These are phyloP conservation scores for Cantharis lateralis DNA, from an alignment of 2,888 invertebrate genomes.

Conservation along the genomic window DNA sequence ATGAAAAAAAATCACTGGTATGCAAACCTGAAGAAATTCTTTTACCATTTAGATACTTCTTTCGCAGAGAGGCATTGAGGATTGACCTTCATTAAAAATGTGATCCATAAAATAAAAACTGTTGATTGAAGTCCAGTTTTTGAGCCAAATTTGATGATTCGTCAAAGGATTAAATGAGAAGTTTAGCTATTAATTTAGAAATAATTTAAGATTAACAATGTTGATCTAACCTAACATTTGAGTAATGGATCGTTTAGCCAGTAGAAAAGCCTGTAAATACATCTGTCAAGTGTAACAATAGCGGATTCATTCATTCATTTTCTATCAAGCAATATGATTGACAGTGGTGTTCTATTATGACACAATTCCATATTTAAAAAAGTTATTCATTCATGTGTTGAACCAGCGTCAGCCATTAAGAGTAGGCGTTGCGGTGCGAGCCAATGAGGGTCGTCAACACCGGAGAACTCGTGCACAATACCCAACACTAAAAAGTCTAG, in stretches of 20 bases:
- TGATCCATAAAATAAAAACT: not conserved
- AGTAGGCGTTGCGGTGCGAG: constrained; percentile 43
- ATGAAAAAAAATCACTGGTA: not conserved
- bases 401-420: constrained; percentile 44
- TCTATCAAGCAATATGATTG: constrained; percentile 22
- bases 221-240: constrained; percentile 6
- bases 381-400: constrained; percentile 25
- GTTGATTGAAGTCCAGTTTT: not conserved
- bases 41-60: not conserved
- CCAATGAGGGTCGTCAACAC: constrained; percentile 43
- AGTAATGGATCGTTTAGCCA: constrained; percentile 16
- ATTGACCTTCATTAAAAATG: not conserved
- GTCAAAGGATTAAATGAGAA: not conserved
- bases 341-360: constrained; percentile 28
- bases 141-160: not conserved
- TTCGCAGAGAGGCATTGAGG: not conserved
- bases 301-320: constrained; percentile 16
- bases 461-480: constrained; percentile 41
- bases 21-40: no score
- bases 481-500: constrained; percentile 28
- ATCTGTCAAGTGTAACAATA: constrained; percentile 23
- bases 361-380: constrained; percentile 29
- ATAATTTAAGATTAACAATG: not conserved
- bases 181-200: not conserved
- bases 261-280: constrained; percentile 17